Percentiles rank a stretch among this genome's conserved stretches.
These are phyloP conservation scores for Pristionchus pacificus DNA, from an alignment of 1,140 invertebrate genomes.

Conservation along the genomic window DNA sequence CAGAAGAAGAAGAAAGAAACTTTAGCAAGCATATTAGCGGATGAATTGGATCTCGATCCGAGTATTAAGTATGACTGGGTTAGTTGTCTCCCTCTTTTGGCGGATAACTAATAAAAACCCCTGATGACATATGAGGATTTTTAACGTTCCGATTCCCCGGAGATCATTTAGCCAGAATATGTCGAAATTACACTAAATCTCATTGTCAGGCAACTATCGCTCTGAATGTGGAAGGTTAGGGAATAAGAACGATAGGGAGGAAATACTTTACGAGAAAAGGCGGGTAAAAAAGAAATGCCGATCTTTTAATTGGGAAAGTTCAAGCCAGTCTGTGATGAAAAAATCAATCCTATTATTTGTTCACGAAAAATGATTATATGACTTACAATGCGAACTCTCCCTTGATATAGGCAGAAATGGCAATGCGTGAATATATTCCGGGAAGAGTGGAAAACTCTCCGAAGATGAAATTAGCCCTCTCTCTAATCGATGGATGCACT, in stretches of 20 bases:
- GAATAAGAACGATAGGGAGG: too few species aligned
- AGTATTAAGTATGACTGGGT: conserved; percentile 22
- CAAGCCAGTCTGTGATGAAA: too few species aligned
- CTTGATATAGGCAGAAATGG: neutral
- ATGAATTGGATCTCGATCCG: conserved; percentile 16
- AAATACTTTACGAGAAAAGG: too few species aligned
- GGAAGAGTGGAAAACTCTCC: conserved; percentile 86
- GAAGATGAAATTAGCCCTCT: conserved; percentile 90
- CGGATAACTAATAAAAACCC: too few species aligned
- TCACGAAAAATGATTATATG: conserved; percentile 1
- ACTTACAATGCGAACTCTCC: conserved; percentile 5
- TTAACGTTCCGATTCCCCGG: too few species aligned
- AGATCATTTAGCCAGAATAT: neutral
- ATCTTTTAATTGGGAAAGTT: too few species aligned
- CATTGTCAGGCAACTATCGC: conserved; percentile 1
- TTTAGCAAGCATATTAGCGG: too few species aligned
- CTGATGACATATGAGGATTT: too few species aligned
- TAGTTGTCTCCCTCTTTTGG: too few species aligned
- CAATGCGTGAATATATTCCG: conserved; percentile 52
- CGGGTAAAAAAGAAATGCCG: too few species aligned
- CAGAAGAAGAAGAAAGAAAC: too few species aligned
- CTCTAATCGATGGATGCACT: conserved; percentile 83
- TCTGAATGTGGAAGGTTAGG: too few species aligned
- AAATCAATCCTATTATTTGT: neutral
- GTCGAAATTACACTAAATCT: neutral